Base-by-base conservation (phyloP, 1,140 invertebrate genomes). In the Bombus waltoni region DNA sequence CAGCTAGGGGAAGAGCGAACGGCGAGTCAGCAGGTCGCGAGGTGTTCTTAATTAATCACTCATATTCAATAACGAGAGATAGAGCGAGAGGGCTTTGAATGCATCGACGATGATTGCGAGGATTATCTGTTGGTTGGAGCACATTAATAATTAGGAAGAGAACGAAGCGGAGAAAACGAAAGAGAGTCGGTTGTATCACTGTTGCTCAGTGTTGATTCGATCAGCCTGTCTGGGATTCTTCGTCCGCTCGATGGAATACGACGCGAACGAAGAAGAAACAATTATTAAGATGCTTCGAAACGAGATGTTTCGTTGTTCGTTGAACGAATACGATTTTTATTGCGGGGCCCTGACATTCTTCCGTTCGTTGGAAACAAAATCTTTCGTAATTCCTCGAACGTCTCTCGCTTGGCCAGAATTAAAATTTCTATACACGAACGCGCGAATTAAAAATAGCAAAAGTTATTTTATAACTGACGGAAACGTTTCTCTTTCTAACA, bases 1-100 rank as follows among this genome's bases (percentile, higher is more conserved):
- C 71, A 18, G 71, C 32, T 18, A 72, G 77, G 81, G 70, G 74
- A 59, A 44, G 77, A 47, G 83, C 57, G 87, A 83, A 86, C 62
- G 89, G 79, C 83, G 80, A 86, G 79, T 77, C 84, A 85, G 87
- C 87, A 72, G 87, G 83, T 90, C 81, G 90, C 88, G 89, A 92
- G 89, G 85, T 92, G 90, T 88, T 92, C 89, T 90, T 92, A 92
- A 92, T 92, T 92, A 92, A 92, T 92, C 92, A 92, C 91, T 92
- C 91, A 87, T 89, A 90, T 90, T 92, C 90, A 92, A 92, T 92
- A 92, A 92, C 90, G 90, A 88, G 89, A 84, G 68, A 76, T 53
- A 70, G 87, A 87, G 89, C 59, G 76, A 84, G 84, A 88, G 81
- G 78, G 85, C 70, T 79, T 77, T 86, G 89, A 90, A 92, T 87